Evolutionary conservation across 2,113 vertebrate genomes (phyloP).

Genomic region (Dasypus novemcinctus): DNA sequence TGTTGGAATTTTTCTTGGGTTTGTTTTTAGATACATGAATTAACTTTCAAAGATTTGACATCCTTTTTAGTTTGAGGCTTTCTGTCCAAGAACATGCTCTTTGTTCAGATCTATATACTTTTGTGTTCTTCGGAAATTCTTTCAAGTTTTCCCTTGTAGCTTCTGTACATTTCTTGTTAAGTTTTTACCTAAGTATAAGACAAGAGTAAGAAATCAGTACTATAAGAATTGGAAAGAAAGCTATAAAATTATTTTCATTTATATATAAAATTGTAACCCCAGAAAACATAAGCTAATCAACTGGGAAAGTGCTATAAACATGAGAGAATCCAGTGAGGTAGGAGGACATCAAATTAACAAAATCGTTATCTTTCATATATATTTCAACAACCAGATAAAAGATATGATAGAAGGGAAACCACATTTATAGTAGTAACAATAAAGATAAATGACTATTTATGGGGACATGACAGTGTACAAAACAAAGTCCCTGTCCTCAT

Average conservation of each 20-base stretch:
- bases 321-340: background rate
- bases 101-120: background rate
- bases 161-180: slow-evolving; percentile 20
- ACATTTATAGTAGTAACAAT: background rate
- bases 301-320: background rate
- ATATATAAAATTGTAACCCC: background rate
- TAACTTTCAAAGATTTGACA: background rate
- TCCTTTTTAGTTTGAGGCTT: background rate
- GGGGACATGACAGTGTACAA: background rate
- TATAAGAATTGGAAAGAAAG: background rate
- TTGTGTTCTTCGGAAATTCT: background rate
- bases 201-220: background rate
- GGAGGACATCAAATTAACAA: background rate
- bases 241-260: slow-evolving; percentile 19
- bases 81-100: background rate
- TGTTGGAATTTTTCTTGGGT: background rate
- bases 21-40: background rate
- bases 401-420: background rate
- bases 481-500: background rate
- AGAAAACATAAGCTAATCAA: background rate
- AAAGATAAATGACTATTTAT: background rate
- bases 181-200: background rate
- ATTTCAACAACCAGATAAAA: background rate
- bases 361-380: background rate
- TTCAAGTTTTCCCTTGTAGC: slow-evolving; percentile 1